Conservation (phyloP, 2,888 invertebrate genomes). For the Metallyticus violacea region DNA sequence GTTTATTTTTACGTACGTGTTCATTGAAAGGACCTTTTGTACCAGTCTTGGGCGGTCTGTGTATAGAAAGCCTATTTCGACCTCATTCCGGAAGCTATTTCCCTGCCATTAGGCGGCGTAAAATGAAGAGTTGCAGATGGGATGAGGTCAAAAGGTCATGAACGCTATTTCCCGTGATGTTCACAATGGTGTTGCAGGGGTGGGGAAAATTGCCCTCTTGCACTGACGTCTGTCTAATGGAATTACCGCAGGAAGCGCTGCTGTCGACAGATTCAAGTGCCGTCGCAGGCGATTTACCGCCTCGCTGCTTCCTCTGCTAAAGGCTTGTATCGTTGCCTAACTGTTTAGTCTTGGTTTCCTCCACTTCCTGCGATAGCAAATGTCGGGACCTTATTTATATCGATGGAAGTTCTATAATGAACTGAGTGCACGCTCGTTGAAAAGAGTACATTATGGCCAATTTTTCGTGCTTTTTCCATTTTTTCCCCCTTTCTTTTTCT, state of each 20-base stretch:
- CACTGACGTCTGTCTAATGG: not conserved
- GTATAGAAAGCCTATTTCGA: not conserved
- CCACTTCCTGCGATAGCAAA: too few relatives aligned
- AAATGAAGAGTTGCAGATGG: not conserved
- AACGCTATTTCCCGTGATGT: constrained; percentile 13
- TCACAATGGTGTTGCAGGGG: not conserved
- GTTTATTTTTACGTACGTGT: not conserved
- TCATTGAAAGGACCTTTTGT: not conserved
- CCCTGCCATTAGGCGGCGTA: not conserved
- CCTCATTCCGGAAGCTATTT: not conserved
- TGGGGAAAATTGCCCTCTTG: not conserved
- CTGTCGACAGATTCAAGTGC: not conserved
- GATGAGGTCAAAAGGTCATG: constrained; percentile 11
- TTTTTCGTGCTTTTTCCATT: too few relatives aligned
- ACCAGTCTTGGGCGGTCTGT: too few relatives aligned
- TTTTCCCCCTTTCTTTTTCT: too few relatives aligned
- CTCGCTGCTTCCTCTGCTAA: not conserved
- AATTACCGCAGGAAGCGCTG: not conserved
- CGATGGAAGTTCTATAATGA: too few relatives aligned
- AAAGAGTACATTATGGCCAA: too few relatives aligned
- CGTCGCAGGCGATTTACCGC: not conserved
- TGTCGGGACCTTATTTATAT: too few relatives aligned
- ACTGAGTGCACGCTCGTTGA: too few relatives aligned
- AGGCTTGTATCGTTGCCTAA: not conserved
- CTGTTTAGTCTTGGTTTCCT: too few relatives aligned